Evolutionary conservation across 1,140 invertebrate genomes (phyloP), one percentile per base, ranked within the genome.

Genomic region (Drosophila eugracilis): DNA sequence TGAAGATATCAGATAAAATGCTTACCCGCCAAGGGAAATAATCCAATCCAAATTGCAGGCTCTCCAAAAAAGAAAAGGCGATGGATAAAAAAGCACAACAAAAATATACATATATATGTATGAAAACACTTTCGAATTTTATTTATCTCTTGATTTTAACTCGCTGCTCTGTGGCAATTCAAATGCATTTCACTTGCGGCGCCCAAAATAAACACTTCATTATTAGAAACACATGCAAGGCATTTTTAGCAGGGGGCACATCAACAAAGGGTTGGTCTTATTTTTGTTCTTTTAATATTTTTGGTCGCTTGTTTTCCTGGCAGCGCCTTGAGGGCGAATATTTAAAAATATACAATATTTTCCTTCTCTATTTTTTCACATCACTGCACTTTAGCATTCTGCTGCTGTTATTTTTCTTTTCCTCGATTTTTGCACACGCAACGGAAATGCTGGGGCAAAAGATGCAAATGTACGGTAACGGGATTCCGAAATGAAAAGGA

Each of bases 121-220:
- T 24, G 49, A 30, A 72, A 76, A 54, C 59, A 74, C 76, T 83
- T 74, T 65, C 55, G 36, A 67, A 67, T 53, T 67, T 44, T 50
- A 66, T 69, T 60, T 72, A 48, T 72, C 69, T 60, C 54, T 73
- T 26, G 47, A 45, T 63, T 47, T 63, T 21, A 17, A 53, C 50
- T 22, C 26, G 21, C 36, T 55, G 50, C 53, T 71, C 30, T 32
- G 21, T 42, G 60, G 63, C 60, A 67, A 67, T 67, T 53, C 63
- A 72, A 72, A 72, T 72, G 52, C 67, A 39, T 72, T 59, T 72
- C 62, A 86, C 73, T 84, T 52, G 59, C 57, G 70, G 39, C 58
- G 59, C 75, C 60, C 47, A 86, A 86, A 88, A 88, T 86, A 88
- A 86, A 88, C 83, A 86, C 81, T 86, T 81, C 78, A 77, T 81